Evolutionary conservation across 2,797 vertebrate species (phyloP).

Genomic region (Spinibarbus caldwelli): DNA sequence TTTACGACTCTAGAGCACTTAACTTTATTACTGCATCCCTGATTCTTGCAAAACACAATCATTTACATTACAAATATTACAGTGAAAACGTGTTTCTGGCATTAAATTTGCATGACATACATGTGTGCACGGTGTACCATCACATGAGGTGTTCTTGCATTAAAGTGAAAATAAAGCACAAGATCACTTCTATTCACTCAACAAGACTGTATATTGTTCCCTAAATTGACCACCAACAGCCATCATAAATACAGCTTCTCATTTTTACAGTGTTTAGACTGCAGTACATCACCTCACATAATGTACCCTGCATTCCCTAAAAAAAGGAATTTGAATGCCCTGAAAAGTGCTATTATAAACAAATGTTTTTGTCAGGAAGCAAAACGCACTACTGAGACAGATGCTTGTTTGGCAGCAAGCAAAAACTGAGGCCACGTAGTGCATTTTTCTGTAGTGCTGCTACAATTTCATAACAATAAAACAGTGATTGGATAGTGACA

Average conservation of each 20-base stretch:
- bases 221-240: not conserved
- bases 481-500: not conserved
- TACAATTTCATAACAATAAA: slow-evolving; percentile 28
- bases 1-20: not conserved
- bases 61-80: slow-evolving; percentile 2
- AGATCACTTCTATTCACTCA: not conserved
- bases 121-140: slow-evolving; percentile 7
- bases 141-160: slow-evolving; percentile 8
- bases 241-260: slow-evolving; percentile 9
- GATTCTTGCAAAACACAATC: slow-evolving; percentile 7
- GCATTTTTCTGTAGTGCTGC: slow-evolving; percentile 2
- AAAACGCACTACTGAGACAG: not conserved
- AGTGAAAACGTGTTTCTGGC: not conserved
- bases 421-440: not conserved
- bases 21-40: not conserved
- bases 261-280: slow-evolving; percentile 3
- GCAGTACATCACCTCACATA: slow-evolving; percentile 37
- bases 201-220: slow-evolving; percentile 10
- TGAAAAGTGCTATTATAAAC: slow-evolving; percentile 18
- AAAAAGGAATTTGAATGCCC: slow-evolving; percentile 19
- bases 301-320: slow-evolving; percentile 6
- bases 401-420: slow-evolving; percentile 33
- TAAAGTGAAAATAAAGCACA: slow-evolving; percentile 39
- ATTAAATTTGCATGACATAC: slow-evolving; percentile 1
- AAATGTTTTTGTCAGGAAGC: slow-evolving; percentile 7